Evolutionary conservation across 2,888 invertebrate species (phyloP), one percentile per base, ranked within the genome.

Genomic region (Cheilosia scutellata): DNA sequence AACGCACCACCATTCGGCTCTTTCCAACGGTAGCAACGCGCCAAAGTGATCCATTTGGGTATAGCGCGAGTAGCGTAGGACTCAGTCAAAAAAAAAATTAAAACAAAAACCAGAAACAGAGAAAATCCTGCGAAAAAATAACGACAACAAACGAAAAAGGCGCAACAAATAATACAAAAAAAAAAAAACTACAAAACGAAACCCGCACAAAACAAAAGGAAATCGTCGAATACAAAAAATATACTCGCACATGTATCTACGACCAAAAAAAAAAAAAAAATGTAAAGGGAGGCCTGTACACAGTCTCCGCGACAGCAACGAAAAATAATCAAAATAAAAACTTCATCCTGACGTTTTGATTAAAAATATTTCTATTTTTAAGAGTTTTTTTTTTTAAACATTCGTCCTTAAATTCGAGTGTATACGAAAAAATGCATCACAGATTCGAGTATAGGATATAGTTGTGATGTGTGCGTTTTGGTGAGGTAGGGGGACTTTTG

Each of bases 311-410:
- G 76, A 80, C 76, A 86, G 66, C 82, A 66, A 82, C 66, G 84
- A 62, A 76, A 84, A 86, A 86, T 86, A 86, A 82, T 86, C 82
- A 86, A 86, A 82, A 82, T 72, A 86, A 76, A 79, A 80, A 86
- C 62, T 80, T 84, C 65, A 84, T 77, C 76, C 86, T 82, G 86
- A 86, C 86, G 82, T 86, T 86, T 86, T 86, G 86, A 86, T 86
- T 86, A 86, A 86, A 86, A 86, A 86, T 86, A 86, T 86, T 82
- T 86, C 86, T 86, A 86, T 86, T 86, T 86, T 86, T 86, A 77
- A 77, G 20, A 47, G 66, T 55, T 42, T 82, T 51, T 62, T 82
- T 71, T 11, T 72, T 53, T 72, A 33, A 70, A 51, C 51, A 51
- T 72, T 51, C 66, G 66, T 66, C 82, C 76, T 82, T 77, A 82